Base-by-base conservation (phyloP, 1,140 invertebrate genomes). In the Pogonognathellus flavescens region DNA sequence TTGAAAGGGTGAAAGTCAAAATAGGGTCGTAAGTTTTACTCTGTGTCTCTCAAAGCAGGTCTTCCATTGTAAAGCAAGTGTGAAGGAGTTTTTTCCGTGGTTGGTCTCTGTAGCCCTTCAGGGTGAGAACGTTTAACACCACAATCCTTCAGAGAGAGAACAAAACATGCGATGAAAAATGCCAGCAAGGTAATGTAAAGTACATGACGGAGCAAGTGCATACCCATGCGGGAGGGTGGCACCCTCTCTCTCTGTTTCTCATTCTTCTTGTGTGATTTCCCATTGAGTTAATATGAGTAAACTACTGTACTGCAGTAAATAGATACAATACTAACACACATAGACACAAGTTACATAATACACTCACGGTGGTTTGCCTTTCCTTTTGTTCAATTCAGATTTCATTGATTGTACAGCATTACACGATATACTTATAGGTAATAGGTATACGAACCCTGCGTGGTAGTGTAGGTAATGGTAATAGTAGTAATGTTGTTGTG, bases 1-100 rank as follows among this genome's bases (percentile, higher is more conserved):
- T 81, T 81, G 50, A 81, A 81, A 81, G 80, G 80, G 80, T 81
- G 80, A 81, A 81, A 81, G 80, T 81, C 80, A 81, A 53, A 81
- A 55, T 81, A 81, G 80, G 80, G 80, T 81, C 80, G 80, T 81
- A 81, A 81, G 80, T 81, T 81, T 53, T 50, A 49, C 70, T 76
- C 31, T 76, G 16, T 66, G 20, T 20, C 20, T 13, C 7, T 25
- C 22, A 66, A 13, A 25, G 7, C 9, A 5, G 9, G 70, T 76
- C 13, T 10, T 76, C 31, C 7, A 41, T 76, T 76, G 41, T 76
- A 49, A 76, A 76, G 70, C 13, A 31, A 49, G 70, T 76, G 70
- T 76, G 41, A 76, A 76, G 70, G 70, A 41, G 70, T 76, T 76
- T 76, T 31, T 31, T 76, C n/a, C 41, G 25, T 76, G 25, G 16